A percentile compares a stretch with the other conserved stretches of the same genome.
Evolutionary conservation across 2,888 invertebrate species (phyloP).

Genomic region (Caenorhabditis sp.): DNA sequence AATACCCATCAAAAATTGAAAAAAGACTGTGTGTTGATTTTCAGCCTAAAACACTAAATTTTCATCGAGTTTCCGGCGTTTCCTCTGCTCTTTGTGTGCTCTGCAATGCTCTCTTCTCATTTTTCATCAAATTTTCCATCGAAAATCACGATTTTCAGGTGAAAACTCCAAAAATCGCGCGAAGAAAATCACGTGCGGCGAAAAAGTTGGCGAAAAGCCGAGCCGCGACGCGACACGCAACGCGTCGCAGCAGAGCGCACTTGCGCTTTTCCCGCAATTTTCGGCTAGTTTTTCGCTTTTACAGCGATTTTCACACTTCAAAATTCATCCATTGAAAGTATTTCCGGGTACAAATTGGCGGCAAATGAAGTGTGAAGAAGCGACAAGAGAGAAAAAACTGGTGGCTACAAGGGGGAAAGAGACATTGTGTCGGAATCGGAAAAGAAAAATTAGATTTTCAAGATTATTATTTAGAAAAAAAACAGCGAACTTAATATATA

Average conservation of each 20-base stretch:
- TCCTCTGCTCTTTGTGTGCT: not conserved
- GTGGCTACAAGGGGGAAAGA: not conserved
- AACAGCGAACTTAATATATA: not conserved
- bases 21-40: not conserved
- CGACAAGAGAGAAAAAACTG: not conserved
- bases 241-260: conserved; percentile 46
- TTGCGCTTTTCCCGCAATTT: conserved; percentile 19
- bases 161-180: not conserved
- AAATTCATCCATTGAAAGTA: too few relatives aligned
- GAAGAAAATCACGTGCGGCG: conserved; percentile 34
- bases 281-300: not conserved
- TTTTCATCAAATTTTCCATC: not conserved
- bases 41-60: not conserved
- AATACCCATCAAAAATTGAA: not conserved
- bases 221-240: conserved; percentile 48
- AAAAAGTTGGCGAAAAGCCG: conserved; percentile 4
- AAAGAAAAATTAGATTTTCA: not conserved
- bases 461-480: not conserved
- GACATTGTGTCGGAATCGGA: not conserved
- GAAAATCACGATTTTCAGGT: not conserved
- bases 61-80: not conserved
- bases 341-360: too few relatives aligned
- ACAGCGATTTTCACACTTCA: not conserved
- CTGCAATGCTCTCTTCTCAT: not conserved
- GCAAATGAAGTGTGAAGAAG: not conserved